A percentile compares a stretch with the other conserved stretches of the same genome.
Evolutionary conservation across 2,888 invertebrate genomes (phyloP).

Genomic region (Drosophila pseudotakahashii): DNA sequence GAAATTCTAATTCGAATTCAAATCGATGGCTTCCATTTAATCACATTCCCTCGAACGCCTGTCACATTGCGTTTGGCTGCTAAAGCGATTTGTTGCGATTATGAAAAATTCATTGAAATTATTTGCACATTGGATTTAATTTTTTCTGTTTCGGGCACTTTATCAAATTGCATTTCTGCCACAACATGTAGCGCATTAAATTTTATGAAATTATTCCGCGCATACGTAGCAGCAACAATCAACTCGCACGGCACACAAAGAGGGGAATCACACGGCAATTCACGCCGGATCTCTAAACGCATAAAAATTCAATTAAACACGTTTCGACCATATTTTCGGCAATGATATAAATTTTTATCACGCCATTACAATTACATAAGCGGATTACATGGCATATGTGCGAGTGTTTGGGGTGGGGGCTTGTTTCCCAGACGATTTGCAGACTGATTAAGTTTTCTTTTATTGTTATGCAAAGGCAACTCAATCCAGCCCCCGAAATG

Average conservation of each 20-base stretch:
- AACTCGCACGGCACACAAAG: conserved; percentile 5
- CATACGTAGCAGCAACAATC: conserved; percentile 12
- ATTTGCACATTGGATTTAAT: conserved; percentile 45
- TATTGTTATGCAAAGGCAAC: conserved; percentile 62
- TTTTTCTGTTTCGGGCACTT: conserved; percentile 56
- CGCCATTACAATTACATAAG: conserved; percentile 77
- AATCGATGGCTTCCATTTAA: conserved; percentile 30
- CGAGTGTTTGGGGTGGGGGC: conserved; percentile 22
- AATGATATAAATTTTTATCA: conserved; percentile 75
- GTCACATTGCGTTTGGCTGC: conserved; percentile 5
- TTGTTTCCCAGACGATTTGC: conserved; percentile 64
- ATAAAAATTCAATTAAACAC: conserved; percentile 80
- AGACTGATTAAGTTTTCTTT: conserved; percentile 75
- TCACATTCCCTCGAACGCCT: conserved; percentile 20
- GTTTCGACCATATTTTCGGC: conserved; percentile 74
- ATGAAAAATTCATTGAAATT: conserved; percentile 46
- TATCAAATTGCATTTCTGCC: conserved; percentile 57
- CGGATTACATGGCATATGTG: conserved; percentile 58
- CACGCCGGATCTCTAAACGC: conserved; percentile 48
- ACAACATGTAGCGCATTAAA: conserved; percentile 58
- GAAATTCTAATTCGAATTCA: conserved; percentile 14
- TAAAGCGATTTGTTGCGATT: conserved; percentile 32
- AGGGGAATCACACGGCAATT: conserved; percentile 38
- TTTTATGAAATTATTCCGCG: conserved; percentile 72
- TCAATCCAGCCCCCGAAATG: conserved; percentile 32